Evolutionary conservation across 1,140 invertebrate genomes (phyloP), one percentile per base, ranked within the genome.

Genomic region (Drosophila watanabei): DNA sequence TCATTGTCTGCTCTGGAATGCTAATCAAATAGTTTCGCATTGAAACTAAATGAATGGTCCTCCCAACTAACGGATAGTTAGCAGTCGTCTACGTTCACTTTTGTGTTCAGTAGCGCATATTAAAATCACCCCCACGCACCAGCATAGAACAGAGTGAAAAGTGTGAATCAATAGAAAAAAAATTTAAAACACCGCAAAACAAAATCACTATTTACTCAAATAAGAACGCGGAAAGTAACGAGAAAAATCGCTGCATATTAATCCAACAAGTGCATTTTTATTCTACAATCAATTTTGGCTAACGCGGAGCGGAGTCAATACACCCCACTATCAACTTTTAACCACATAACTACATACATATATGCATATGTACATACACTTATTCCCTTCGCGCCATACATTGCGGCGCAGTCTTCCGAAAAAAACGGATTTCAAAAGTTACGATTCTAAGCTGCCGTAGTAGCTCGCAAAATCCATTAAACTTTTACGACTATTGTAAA

Each of bases 401-500:
- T 28, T 20, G 13, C 20, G 24, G 24, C 6, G n/a, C 9, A n/a
- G n/a, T 32, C 41, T 28, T 10, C 39, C 14, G 39, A 75, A 62
- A 61, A 52, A 18, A 63, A 75, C 54, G 54, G 61, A 77, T 68
- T 78, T 75, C 39, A 48, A 68, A 78, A 78, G 75, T 78, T 76
- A 77, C 75, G 62, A 61, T 66, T 54, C 72, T 43, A 57, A 65
- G 43, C 63, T 35, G n/a, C 6, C 37, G 32, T 24, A 59, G 33
- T 46, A 62, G 60, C 66, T 64, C 59, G 46, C 59, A 66, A 90
- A 87, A 88, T 87, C 84, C 84, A 88, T 87, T 88, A 77, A 87
- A 87, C 76, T 87, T 87, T 88, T 83, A 83, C 84, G 80, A 83
- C 68, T 69, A 83, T 77, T 83, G 84, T 87, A 87, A 88, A 83